Conservation (phyloP, 1,140 invertebrate genomes). For the Oryctes rhinoceros region DNA sequence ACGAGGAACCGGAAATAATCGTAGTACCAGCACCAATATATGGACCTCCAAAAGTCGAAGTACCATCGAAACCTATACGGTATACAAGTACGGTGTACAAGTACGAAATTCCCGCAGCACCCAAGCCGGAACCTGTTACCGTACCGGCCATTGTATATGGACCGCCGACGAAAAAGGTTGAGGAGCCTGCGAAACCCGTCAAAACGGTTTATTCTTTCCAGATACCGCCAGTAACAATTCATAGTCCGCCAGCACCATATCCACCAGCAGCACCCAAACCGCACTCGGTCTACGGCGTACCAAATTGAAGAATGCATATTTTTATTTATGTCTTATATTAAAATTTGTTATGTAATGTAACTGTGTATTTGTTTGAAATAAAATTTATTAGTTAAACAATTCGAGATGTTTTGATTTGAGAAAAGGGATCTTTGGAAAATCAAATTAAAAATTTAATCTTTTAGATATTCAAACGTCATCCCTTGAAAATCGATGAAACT, state of each 20-base stretch:
- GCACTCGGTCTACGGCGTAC: slow-evolving; percentile 8
- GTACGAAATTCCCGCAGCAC: background rate
- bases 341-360: background rate
- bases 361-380: background rate
- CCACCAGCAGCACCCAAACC: background rate
- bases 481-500: no score
- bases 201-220: background rate
- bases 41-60: background rate
- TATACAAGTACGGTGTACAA: background rate
- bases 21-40: background rate
- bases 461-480: no score
- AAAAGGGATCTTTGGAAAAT: no score
- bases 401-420: no score
- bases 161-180: background rate
- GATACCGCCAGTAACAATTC: background rate
- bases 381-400: slow-evolving; percentile 14
- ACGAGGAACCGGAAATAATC: no score
- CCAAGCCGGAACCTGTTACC: background rate
- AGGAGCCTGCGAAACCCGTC: background rate
- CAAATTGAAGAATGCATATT: background rate
- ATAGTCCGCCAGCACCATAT: background rate
- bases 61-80: background rate
- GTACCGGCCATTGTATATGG: background rate
- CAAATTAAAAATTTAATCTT: no score
- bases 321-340: background rate